These are phyloP conservation scores for Furcula furcula DNA, from an alignment of 2,888 invertebrate species.

Conservation along the genomic window DNA sequence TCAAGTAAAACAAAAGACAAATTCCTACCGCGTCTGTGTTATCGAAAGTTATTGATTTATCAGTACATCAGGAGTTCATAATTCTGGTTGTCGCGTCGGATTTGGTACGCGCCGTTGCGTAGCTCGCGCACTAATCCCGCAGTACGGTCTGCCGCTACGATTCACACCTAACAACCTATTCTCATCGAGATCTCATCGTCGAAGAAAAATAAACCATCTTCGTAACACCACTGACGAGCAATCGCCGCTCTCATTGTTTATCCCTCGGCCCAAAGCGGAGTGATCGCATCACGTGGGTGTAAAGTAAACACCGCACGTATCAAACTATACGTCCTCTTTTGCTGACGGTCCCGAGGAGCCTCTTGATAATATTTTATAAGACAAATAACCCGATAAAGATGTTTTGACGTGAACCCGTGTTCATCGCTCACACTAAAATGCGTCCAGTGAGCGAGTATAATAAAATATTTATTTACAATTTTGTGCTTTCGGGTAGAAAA, in stretches of 20 bases:
- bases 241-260: conserved; percentile 79
- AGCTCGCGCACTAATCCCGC: conserved; percentile 60
- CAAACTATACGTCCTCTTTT: conserved; percentile 75
- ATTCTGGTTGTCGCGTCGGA: conserved; percentile 67
- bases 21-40: conserved; percentile 34
- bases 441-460: conserved; percentile 76
- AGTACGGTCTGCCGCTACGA: conserved; percentile 62
- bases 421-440: conserved; percentile 81
- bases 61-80: conserved; percentile 71
- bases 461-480: conserved; percentile 78
- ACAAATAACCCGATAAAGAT: conserved; percentile 82
- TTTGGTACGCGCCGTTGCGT: conserved; percentile 64
- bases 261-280: conserved; percentile 68
- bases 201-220: conserved; percentile 75
- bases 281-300: conserved; percentile 77
- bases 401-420: conserved; percentile 82
- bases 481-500: conserved; percentile 65
- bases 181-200: conserved; percentile 63
- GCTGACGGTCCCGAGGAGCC: conserved; percentile 79
- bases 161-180: conserved; percentile 60
- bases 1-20: conserved; percentile 13
- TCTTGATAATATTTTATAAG: conserved; percentile 82
- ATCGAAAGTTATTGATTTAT: conserved; percentile 73
- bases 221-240: conserved; percentile 73
- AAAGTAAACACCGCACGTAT: conserved; percentile 76